phyloP scores from a whole-genome alignment of 2,113 vertebrate genomes.

The Pheucticus melanocephalus region DNA sequence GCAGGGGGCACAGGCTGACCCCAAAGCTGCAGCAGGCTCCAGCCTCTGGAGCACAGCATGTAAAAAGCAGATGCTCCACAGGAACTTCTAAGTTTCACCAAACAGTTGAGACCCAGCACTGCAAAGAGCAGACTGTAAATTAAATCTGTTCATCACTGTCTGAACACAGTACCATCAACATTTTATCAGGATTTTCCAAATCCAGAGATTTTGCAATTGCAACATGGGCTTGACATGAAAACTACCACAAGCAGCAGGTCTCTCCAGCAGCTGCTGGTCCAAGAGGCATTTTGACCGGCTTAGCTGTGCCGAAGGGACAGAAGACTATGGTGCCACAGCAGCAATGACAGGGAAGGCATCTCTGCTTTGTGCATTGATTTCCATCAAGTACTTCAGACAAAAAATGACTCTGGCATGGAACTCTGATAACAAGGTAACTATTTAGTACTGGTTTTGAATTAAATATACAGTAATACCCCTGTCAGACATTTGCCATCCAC shows the following conservation, averaged over 20 bases:
- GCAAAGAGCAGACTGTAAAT: fast-evolving
- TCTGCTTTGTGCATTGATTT: not conserved
- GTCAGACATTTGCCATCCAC: not conserved
- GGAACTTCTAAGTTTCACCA: not conserved
- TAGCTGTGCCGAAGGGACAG: not conserved
- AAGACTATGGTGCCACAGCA: not conserved
- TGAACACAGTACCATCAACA: not conserved
- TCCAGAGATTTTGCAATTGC: not conserved
- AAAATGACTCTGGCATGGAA: not conserved
- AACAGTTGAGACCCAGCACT: not conserved
- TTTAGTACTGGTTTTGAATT: not conserved
- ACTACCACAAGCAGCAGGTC: not conserved
- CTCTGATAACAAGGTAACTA: not conserved
- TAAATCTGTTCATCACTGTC: not conserved
- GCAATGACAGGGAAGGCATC: not conserved
- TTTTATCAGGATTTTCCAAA: not conserved
- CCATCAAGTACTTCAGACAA: not conserved
- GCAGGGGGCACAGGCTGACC: slow-evolving; percentile 15
- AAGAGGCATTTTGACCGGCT: not conserved
- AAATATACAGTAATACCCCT: not conserved
- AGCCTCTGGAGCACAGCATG: not conserved
- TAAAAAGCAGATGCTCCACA: not conserved
- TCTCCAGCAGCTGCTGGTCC: not conserved
- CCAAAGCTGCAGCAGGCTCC: not conserved
- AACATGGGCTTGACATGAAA: not conserved